Percentiles rank a stretch among this genome's conserved stretches.
These are phyloP conservation scores for Tiaroga cobitis DNA, from an alignment of 2,797 vertebrate genomes.

Conservation along the genomic window DNA sequence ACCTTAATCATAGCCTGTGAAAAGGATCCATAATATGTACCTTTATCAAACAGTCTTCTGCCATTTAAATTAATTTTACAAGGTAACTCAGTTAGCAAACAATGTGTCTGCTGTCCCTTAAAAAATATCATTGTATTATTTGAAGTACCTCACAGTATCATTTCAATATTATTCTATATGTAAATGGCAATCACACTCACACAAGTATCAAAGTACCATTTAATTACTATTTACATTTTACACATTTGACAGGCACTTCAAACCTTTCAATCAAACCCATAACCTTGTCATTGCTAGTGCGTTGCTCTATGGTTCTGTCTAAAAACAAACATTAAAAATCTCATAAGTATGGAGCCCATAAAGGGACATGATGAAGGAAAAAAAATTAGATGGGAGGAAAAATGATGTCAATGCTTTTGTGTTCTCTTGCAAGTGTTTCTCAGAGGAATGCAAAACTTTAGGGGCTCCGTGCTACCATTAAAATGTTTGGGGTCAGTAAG, in stretches of 20 bases:
- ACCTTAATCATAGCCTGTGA: neutral
- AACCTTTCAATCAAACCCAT: no score
- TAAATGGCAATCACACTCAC: neutral
- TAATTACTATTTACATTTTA: neutral
- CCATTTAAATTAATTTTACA: neutral
- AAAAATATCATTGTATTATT: neutral
- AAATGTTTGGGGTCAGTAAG: neutral
- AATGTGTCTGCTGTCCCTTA: neutral
- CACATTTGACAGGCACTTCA: neutral
- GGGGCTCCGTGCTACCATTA: neutral
- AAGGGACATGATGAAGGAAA: no score
- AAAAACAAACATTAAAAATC: neutral
- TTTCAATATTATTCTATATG: neutral
- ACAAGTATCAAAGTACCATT: neutral
- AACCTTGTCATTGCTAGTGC: no score
- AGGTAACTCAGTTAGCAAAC: neutral
- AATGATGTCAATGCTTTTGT: neutral
- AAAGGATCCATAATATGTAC: neutral
- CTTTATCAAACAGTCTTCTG: neutral
- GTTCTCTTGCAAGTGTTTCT: neutral
- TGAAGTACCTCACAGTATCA: neutral
- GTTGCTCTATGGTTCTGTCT: neutral
- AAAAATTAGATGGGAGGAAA: no score
- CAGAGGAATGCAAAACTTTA: no score
- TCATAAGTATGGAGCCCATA: no score